These are phyloP conservation scores for Mandrillus leucophaeus DNA, from an alignment of 2,113 vertebrate species.

Conservation along the genomic window DNA sequence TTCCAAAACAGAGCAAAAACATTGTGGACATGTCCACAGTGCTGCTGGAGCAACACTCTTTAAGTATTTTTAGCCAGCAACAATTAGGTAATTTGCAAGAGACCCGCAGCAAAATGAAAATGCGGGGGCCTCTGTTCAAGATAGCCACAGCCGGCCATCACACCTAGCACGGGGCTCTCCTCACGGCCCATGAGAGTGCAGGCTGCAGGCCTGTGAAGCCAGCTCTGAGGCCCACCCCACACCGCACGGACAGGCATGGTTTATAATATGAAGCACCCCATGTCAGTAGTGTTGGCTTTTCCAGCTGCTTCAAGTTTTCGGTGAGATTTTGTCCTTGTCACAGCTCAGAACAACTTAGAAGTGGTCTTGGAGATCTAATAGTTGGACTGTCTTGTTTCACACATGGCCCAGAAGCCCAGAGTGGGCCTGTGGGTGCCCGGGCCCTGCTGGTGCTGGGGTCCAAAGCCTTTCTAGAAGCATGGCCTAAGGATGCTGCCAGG, in stretches of 20 bases:
- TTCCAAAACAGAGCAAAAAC: neutral
- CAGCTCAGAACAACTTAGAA: neutral
- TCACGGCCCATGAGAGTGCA: neutral
- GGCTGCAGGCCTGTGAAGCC: neutral
- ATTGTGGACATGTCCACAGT: neutral
- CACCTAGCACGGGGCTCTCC: neutral
- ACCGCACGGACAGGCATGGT: neutral
- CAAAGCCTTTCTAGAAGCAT: neutral
- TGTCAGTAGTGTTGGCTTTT: neutral
- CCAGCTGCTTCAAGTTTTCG: neutral
- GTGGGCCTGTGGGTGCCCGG: neutral
- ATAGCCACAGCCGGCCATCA: neutral
- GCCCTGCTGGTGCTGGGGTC: neutral
- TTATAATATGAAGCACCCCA: neutral
- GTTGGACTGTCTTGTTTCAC: neutral
- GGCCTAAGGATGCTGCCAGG: neutral
- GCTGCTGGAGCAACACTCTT: neutral
- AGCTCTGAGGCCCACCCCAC: no score
- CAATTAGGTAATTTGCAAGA: neutral
- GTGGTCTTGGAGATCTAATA: neutral
- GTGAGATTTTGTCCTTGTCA: neutral
- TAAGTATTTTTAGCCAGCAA: neutral
- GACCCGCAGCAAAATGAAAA: neutral
- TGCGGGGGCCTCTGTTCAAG: neutral
- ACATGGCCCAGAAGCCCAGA: neutral